These are phyloP conservation scores for Sebastes matsubarae DNA, from an alignment of 2,797 vertebrate genomes.

Conservation along the genomic window DNA sequence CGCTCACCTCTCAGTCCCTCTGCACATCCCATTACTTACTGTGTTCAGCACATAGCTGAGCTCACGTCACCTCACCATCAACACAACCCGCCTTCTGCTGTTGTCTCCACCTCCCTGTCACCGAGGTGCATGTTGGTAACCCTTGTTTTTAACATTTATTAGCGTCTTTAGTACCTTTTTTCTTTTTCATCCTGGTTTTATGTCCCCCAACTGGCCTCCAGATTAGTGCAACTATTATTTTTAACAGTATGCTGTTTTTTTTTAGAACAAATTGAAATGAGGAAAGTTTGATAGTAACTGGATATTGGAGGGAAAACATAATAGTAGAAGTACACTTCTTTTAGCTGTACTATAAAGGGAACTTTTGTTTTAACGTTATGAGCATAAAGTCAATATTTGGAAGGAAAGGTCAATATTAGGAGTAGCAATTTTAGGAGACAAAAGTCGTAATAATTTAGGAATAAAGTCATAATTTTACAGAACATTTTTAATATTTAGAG, in stretches of 20 bases:
- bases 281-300: background rate
- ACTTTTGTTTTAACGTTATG: background rate
- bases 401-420: background rate
- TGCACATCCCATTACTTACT: background rate
- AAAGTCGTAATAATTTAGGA: background rate
- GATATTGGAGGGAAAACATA: background rate
- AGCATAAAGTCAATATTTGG: background rate
- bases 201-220: background rate
- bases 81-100: background rate
- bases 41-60: conserved; percentile 11
- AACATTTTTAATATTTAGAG: background rate
- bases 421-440: background rate
- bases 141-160: background rate
- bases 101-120: background rate
- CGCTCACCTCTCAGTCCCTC: background rate
- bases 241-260: background rate
- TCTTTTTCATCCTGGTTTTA: background rate
- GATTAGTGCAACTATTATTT: background rate
- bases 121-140: background rate
- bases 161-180: background rate
- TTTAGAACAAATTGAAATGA: background rate
- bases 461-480: background rate
- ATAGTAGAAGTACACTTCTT: background rate
- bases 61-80: background rate
- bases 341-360: background rate